Evolutionary conservation across 2,113 vertebrate species (phyloP).

Genomic region (Poeciliopsis retropinna): DNA sequence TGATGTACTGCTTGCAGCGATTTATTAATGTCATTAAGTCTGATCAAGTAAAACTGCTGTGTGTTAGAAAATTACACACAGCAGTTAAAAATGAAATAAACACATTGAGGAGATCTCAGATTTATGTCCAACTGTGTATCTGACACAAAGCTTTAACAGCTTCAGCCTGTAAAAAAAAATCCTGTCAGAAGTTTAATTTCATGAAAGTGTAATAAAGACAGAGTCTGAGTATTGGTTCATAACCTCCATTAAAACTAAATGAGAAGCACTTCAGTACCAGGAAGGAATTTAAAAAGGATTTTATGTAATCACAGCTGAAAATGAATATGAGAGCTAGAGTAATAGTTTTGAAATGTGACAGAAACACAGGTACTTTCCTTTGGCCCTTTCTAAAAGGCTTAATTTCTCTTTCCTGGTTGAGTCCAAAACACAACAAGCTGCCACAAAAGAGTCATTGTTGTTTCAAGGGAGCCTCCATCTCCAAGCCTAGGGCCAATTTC

Average conservation of each 20-base stretch:
- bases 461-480: conserved; percentile 7
- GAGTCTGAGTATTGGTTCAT: neutral
- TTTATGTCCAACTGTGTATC: neutral
- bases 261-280: neutral
- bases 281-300: neutral
- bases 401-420: neutral
- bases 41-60: neutral
- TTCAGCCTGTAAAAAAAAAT: neutral
- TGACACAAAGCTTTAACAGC: neutral
- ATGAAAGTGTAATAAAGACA: neutral
- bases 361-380: neutral
- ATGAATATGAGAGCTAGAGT: neutral
- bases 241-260: neutral
- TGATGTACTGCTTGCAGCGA: neutral
- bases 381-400: neutral
- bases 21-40: neutral
- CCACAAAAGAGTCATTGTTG: conserved; percentile 11
- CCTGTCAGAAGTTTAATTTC: neutral
- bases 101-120: neutral
- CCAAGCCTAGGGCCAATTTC: conserved; percentile 2
- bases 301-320: conserved; percentile 1
- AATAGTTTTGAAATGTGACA: neutral
- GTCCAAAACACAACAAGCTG: conserved; percentile 9
- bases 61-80: neutral
- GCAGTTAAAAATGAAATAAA: neutral